Evolutionary conservation across 2,113 vertebrate genomes (phyloP).

Genomic region (Heteronetta atricapilla): DNA sequence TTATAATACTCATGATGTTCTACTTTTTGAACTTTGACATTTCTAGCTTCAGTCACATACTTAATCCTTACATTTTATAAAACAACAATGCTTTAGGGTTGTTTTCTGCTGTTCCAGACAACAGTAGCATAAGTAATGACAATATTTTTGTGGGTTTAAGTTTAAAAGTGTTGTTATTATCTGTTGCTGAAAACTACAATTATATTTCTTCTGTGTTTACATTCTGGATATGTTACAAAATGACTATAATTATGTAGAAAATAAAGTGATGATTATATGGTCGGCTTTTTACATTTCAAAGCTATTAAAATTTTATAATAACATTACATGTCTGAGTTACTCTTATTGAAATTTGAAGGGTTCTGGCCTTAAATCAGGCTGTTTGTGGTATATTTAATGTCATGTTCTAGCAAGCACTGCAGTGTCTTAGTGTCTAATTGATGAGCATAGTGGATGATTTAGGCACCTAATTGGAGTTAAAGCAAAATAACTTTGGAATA

Average conservation of each 20-base stretch:
- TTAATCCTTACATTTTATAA: not conserved
- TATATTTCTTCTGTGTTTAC: slow-evolving; percentile 65
- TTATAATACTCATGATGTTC: not conserved
- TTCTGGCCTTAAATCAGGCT: not conserved
- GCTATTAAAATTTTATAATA: slow-evolving; percentile 37
- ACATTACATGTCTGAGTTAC: not conserved
- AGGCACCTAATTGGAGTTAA: not conserved
- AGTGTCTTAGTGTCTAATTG: not conserved
- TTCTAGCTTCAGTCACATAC: not conserved
- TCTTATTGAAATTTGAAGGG: not conserved
- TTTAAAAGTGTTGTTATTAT: slow-evolving; percentile 43
- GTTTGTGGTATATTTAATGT: not conserved
- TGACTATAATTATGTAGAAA: slow-evolving; percentile 70
- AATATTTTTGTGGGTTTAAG: not conserved
- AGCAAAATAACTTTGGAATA: not conserved
- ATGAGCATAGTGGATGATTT: not conserved
- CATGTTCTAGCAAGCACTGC: not conserved
- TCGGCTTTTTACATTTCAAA: slow-evolving; percentile 56
- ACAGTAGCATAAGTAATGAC: not conserved
- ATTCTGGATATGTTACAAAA: slow-evolving; percentile 62
- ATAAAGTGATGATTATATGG: slow-evolving; percentile 61
- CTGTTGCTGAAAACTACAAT: slow-evolving; percentile 56
- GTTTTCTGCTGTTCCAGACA: not conserved
- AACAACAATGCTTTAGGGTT: not conserved
- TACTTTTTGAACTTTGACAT: not conserved